Conservation (phyloP, 2,888 invertebrate genomes). For the Cephus runcator region DNA sequence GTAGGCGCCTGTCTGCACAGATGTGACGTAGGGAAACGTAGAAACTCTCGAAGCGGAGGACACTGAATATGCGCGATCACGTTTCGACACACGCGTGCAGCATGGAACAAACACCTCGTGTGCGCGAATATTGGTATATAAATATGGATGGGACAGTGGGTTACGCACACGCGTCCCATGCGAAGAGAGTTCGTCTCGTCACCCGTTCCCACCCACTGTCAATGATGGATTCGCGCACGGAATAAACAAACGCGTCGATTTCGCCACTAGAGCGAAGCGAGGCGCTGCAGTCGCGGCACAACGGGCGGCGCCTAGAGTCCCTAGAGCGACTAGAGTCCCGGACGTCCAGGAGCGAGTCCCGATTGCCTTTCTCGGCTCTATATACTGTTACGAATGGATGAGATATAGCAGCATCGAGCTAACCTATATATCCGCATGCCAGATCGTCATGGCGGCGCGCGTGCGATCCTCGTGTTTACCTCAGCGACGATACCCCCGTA, state of each 20-base stretch:
- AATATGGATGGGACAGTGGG: background rate
- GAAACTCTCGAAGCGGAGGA: background rate
- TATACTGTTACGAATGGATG: background rate
- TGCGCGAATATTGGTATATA: background rate
- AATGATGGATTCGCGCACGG: background rate
- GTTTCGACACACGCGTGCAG: background rate
- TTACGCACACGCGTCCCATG: background rate
- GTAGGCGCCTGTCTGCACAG: background rate
- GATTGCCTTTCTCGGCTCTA: background rate
- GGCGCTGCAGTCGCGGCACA: background rate
- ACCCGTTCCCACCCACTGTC: background rate
- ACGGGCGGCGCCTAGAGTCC: background rate
- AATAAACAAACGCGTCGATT: background rate
- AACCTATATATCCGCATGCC: background rate
- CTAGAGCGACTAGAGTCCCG: background rate
- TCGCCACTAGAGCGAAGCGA: slow-evolving; percentile 5
- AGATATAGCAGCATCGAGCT: background rate
- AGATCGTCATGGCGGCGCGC: background rate
- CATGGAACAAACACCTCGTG: background rate
- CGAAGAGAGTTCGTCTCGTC: background rate
- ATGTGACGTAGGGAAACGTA: background rate
- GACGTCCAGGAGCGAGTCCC: background rate
- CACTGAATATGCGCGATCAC: background rate
- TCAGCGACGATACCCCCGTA: background rate
- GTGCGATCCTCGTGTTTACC: background rate